These are phyloP conservation scores for Piezodorus guildinii DNA, from an alignment of 1,140 invertebrate genomes.

Conservation along the genomic window DNA sequence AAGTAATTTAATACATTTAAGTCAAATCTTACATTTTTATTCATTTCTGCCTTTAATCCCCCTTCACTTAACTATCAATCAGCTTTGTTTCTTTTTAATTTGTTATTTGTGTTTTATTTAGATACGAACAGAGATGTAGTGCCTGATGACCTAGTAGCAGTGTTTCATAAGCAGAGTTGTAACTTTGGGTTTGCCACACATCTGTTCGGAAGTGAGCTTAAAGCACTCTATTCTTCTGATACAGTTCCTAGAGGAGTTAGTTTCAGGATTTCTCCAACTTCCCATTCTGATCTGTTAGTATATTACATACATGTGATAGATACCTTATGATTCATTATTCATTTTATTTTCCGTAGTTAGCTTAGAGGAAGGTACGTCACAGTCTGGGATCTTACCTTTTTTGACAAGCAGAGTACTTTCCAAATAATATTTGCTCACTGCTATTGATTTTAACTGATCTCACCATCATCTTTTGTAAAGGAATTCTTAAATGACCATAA, in stretches of 20 bases:
- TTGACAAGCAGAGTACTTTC: too few species aligned
- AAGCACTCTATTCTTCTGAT: slow-evolving; percentile 70
- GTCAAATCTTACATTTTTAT: background rate
- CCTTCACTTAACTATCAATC: background rate
- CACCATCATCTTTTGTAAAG: too few species aligned
- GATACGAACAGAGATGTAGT: slow-evolving; percentile 86
- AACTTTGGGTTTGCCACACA: slow-evolving; percentile 93
- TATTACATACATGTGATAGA: background rate
- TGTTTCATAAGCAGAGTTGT: slow-evolving; percentile 85
- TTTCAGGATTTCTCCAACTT: slow-evolving; percentile 84
- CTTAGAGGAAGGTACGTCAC: background rate
- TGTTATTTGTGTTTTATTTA: slow-evolving; percentile 27
- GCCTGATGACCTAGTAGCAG: slow-evolving; percentile 79
- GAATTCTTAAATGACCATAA: too few species aligned
- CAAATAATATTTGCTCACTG: too few species aligned
- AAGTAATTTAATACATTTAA: too few species aligned
- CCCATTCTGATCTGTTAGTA: slow-evolving; percentile 66
- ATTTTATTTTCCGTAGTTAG: background rate
- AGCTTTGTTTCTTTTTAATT: background rate
- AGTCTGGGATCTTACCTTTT: too few species aligned
- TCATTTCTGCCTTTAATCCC: background rate
- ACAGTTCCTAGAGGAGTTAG: slow-evolving; percentile 69
- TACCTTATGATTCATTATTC: background rate
- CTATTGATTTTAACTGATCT: too few species aligned
- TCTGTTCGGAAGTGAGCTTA: slow-evolving; percentile 83